phyloP scores from a whole-genome alignment of 2,888 invertebrate genomes.

The Endotricha flammealis region DNA sequence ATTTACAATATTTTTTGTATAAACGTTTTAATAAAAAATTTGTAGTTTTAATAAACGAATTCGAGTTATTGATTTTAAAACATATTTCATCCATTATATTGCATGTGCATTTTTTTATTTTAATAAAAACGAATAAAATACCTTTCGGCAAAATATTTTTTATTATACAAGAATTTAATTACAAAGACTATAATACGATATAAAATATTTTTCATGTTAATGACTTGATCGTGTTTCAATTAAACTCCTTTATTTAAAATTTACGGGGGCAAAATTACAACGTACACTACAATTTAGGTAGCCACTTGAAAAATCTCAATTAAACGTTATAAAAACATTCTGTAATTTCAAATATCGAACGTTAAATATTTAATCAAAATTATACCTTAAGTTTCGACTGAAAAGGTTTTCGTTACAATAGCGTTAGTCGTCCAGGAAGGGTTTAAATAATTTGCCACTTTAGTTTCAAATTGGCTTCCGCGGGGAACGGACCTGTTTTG shows the following conservation, averaged over 20 bases:
- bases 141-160: no score
- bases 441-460: slow-evolving; percentile 41
- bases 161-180: neutral
- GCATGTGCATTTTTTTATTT: no score
- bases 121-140: no score
- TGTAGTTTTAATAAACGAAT: no score
- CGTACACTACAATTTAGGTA: slow-evolving; percentile 24
- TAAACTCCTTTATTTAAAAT: slow-evolving; percentile 1
- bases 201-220: no score
- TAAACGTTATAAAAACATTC: slow-evolving; percentile 32
- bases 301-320: slow-evolving; percentile 33
- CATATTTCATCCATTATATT: no score
- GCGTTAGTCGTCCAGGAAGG: slow-evolving; percentile 23
- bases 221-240: neutral
- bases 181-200: neutral
- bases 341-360: slow-evolving; percentile 20
- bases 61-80: no score
- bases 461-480: slow-evolving; percentile 37
- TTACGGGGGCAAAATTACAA: slow-evolving; percentile 17
- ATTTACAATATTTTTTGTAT: no score
- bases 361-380: neutral
- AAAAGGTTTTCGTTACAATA: slow-evolving; percentile 16
- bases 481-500: slow-evolving; percentile 26
- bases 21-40: no score
- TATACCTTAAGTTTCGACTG: neutral